Conservation (phyloP, 1,140 invertebrate species). For the Pogonus chalceus region DNA sequence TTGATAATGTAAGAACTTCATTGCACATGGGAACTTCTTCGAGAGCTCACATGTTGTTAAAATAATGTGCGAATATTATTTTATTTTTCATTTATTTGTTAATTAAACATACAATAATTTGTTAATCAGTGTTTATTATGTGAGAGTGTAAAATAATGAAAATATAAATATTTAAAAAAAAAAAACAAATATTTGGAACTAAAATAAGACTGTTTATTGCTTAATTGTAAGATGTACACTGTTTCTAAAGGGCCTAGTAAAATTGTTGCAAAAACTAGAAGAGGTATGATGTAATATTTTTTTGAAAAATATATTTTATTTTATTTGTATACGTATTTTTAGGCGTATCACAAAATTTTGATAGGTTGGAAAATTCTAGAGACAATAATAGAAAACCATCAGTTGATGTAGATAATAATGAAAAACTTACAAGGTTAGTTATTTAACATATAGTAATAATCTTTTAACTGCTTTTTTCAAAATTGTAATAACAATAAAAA, state of each 20-base stretch:
- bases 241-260: slow-evolving; percentile 6
- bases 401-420: slow-evolving; percentile 20
- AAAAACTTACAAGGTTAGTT: slow-evolving; percentile 45
- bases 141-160: no score
- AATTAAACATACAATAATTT: no score
- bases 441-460: slow-evolving; percentile 20
- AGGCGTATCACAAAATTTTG: slow-evolving; percentile 57
- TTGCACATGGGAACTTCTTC: no score
- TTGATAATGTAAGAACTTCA: no score
- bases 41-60: no score
- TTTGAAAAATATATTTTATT: background rate
- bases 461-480: no score
- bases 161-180: no score
- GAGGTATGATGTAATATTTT: slow-evolving; percentile 3
- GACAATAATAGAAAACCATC: slow-evolving; percentile 48
- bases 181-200: background rate
- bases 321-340: slow-evolving; percentile 11
- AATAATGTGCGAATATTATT: no score
- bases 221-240: slow-evolving; percentile 3
- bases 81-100: no score
- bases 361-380: slow-evolving; percentile 53
- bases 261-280: slow-evolving; percentile 8
- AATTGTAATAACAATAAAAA: no score
- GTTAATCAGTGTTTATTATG: no score
- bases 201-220: background rate